A percentile compares a stretch with the other conserved stretches of the same genome.
Conservation (phyloP, 2,888 invertebrate species). For the Mechanitis mazaeus region DNA sequence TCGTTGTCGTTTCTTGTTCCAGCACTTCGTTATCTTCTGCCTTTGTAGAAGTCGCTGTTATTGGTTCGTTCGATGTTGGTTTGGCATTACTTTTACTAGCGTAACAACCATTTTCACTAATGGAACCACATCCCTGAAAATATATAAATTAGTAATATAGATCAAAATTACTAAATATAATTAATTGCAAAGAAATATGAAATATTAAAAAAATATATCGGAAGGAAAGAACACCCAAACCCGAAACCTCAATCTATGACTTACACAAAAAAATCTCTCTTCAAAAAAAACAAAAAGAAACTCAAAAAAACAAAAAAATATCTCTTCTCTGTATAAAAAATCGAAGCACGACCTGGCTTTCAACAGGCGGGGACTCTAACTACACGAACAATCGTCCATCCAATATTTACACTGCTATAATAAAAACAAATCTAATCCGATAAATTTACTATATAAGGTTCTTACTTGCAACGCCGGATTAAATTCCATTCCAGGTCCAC, state of each 20-base stretch:
- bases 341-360: too few species aligned
- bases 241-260: too few species aligned
- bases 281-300: too few species aligned
- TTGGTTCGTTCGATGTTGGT: background rate
- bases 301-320: too few species aligned
- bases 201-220: too few species aligned
- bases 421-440: background rate
- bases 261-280: too few species aligned
- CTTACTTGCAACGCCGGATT: conserved; percentile 33
- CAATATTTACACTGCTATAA: too few species aligned
- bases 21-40: background rate
- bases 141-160: background rate
- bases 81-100: background rate
- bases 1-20: too few species aligned
- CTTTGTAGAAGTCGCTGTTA: background rate
- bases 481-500: conserved; percentile 41
- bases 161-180: background rate
- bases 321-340: too few species aligned
- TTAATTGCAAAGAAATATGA: background rate
- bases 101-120: conserved; percentile 12
- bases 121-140: conserved; percentile 15
- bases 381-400: too few species aligned
- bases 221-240: too few species aligned
- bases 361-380: too few species aligned
- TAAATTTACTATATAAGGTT: background rate